Evolutionary conservation across 2,113 vertebrate genomes (phyloP), one percentile per base, ranked within the genome.

Genomic region (Otolemur garnettii): DNA sequence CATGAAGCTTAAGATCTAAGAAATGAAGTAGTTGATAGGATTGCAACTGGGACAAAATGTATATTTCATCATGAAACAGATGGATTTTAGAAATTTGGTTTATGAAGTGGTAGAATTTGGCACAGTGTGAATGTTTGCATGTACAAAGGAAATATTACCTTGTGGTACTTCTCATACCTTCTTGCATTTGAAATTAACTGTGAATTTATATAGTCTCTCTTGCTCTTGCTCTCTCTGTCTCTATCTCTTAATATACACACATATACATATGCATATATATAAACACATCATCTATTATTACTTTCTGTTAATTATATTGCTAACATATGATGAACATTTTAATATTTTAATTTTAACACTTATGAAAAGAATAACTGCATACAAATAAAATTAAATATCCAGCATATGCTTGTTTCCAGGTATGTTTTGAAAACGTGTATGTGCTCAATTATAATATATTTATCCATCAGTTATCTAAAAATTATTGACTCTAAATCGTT

Each of bases 21-120:
- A 94, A 96, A 64, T 96, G 53, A 83, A 6, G 79, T 69, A 83
- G 22, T 72, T 96, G 33, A 90, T 91, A 84, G 85, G 35, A 87
- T 68, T 50, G 60, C 90, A 94, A 72, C 72, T 87, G 78, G 53
- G 45, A 92, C 86, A 94, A 95, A 91, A 93, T 57, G 22, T 85
- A 72, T 95, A 89, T 95, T 96, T 90, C 45, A 85, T 95, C 35
- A 95, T 84, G 50, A 86, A 97, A 35, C 64, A 93, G 86, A 84
- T 90, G 88, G 59, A 87, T 91, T 94, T 93, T 79, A 92, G 72
- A 83, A 95, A 90, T 95, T 91, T 83, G 91, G 50, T 96, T 59
- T 88, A 95, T 94, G 92, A 92, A 87, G 24, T 78, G 78, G 66
- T 93, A 92, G 57, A 92, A 96, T 80, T 94, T 96, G 88, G 85